Evolutionary conservation across 2,888 invertebrate species (phyloP).

Genomic region (Saturnia japonica): DNA sequence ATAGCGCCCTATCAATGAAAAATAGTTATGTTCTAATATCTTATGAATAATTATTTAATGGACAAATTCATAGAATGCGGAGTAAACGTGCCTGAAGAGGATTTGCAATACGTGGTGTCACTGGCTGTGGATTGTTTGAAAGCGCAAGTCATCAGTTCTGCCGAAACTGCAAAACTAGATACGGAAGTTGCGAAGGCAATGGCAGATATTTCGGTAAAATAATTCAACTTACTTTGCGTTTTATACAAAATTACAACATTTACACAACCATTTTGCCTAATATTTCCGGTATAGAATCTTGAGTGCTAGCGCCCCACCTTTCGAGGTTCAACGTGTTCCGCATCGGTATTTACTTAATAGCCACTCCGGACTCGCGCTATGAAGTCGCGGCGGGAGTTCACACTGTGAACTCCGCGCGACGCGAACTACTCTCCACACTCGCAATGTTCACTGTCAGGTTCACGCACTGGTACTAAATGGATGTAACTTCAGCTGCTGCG

Average conservation of each 20-base stretch:
- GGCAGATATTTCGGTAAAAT: slow-evolving; percentile 36
- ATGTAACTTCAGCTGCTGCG: no score
- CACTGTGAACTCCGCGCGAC: no score
- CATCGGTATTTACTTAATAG: no score
- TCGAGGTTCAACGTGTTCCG: no score
- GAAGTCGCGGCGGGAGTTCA: no score
- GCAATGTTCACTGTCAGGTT: no score
- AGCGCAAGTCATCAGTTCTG: slow-evolving; percentile 54
- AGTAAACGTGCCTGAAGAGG: slow-evolving; percentile 44
- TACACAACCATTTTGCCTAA: neutral
- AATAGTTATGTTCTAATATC: neutral
- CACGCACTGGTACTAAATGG: no score
- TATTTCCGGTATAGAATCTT: neutral
- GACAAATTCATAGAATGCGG: slow-evolving; percentile 55
- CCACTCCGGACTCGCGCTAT: no score
- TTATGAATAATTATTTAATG: neutral
- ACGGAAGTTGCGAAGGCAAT: slow-evolving; percentile 48
- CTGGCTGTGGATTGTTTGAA: slow-evolving; percentile 56
- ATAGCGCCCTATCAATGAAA: neutral
- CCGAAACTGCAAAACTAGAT: slow-evolving; percentile 50
- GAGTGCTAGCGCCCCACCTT: no score
- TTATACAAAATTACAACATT: neutral
- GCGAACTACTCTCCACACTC: no score
- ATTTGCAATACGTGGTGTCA: slow-evolving; percentile 49
- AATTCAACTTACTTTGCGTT: neutral